phyloP scores from a whole-genome alignment of 2,888 invertebrate genomes.

The Stenodema calcarata region DNA sequence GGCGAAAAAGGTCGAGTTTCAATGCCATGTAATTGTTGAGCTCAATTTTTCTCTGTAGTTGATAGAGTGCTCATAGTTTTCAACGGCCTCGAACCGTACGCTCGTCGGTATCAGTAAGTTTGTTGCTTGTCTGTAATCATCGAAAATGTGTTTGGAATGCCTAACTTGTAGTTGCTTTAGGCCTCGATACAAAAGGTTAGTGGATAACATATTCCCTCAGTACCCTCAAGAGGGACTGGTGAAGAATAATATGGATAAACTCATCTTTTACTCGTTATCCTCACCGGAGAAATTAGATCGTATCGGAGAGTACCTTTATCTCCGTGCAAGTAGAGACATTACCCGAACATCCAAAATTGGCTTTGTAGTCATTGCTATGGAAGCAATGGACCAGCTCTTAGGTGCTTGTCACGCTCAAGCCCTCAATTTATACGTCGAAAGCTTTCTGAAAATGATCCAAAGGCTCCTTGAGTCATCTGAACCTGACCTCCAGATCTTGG shows the following conservation, averaged over 20 bases:
- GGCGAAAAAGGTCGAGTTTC: neutral
- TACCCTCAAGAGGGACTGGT: conserved; percentile 95
- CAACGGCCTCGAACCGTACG: neutral
- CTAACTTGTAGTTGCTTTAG: conserved; percentile 85
- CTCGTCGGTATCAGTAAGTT: neutral
- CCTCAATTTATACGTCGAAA: conserved; percentile 96
- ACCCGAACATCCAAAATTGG: conserved; percentile 79
- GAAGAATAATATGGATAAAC: conserved; percentile 97
- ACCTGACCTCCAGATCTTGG: conserved; percentile 92
- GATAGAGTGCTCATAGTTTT: neutral
- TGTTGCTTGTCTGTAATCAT: neutral
- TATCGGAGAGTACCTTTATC: conserved; percentile 96
- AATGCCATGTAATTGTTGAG: conserved; percentile 24
- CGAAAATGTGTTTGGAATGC: conserved; percentile 68
- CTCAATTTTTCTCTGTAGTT: neutral
- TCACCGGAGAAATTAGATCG: conserved; percentile 97
- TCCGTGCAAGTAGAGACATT: conserved; percentile 87
- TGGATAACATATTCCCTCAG: conserved; percentile 97
- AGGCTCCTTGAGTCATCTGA: conserved; percentile 94
- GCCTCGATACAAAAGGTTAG: conserved; percentile 94
- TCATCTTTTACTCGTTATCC: conserved; percentile 96
- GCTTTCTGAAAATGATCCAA: conserved; percentile 98
- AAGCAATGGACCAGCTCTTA: conserved; percentile 96
- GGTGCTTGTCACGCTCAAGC: conserved; percentile 97
- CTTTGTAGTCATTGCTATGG: conserved; percentile 91